A percentile compares a stretch with the other conserved stretches of the same genome.
Evolutionary conservation across 2,888 invertebrate species (phyloP).

Genomic region (Miltochrista miniata): DNA sequence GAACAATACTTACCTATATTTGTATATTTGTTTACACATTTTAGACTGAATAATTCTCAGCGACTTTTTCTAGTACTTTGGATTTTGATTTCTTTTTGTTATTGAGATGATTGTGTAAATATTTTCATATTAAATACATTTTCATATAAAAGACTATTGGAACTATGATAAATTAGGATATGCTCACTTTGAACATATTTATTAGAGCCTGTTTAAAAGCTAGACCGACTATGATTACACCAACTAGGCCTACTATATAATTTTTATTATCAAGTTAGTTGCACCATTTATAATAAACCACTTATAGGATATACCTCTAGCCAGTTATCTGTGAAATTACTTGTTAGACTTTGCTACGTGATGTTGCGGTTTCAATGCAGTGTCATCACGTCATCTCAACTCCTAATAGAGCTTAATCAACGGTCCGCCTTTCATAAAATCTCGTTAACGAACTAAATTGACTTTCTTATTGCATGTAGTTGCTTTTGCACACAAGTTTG

Average conservation of each 20-base stretch:
- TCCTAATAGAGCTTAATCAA: conserved; percentile 72
- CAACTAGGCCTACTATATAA: no score
- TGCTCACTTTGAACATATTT: no score
- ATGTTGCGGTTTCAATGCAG: conserved; percentile 53
- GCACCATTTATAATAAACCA: conserved; percentile 9
- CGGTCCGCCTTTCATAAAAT: conserved; percentile 67
- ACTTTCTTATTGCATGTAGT: conserved; percentile 65
- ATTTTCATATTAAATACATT: conserved; percentile 11
- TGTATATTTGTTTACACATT: conserved; percentile 57
- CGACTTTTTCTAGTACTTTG: conserved; percentile 51
- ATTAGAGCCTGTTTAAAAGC: no score
- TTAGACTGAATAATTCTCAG: conserved; percentile 54
- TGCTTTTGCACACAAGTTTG: conserved; percentile 58
- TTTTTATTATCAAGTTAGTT: neutral
- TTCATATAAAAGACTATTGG: no score
- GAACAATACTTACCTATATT: conserved; percentile 60
- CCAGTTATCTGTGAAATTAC: neutral
- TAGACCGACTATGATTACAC: no score
- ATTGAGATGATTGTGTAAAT: conserved; percentile 52
- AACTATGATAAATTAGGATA: neutral
- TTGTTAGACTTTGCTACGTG: conserved; percentile 25
- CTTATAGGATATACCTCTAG: neutral
- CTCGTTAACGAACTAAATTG: conserved; percentile 74
- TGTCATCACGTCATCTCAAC: conserved; percentile 55
- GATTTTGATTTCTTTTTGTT: conserved; percentile 52